Conservation (phyloP, 2,113 vertebrate species). For the Phaethornis superciliosus region DNA sequence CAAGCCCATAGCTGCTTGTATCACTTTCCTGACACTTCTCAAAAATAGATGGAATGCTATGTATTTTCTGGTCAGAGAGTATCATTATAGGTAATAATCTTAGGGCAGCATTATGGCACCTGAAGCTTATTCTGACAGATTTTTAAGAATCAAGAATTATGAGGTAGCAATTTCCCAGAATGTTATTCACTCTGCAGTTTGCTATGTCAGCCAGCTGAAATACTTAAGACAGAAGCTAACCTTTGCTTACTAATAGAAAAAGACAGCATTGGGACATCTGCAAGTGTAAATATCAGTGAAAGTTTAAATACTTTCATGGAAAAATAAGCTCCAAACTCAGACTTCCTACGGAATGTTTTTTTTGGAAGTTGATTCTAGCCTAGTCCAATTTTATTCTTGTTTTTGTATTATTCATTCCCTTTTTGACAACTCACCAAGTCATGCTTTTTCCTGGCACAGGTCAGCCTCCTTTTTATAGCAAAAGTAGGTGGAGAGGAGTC, state of each 20-base stretch:
- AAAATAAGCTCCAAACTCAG: not conserved
- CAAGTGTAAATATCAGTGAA: not conserved
- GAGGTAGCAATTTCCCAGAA: not conserved
- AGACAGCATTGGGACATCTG: not conserved
- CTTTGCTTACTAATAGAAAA: not conserved
- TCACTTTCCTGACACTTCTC: not conserved
- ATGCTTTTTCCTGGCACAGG: not conserved
- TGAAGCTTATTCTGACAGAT: not conserved
- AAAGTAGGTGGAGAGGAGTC: not conserved
- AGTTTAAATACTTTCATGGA: not conserved
- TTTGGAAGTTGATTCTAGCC: not conserved
- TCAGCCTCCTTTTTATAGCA: not conserved
- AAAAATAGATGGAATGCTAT: not conserved
- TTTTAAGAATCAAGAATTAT: not conserved
- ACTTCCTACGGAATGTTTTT: not conserved
- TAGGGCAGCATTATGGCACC: not conserved
- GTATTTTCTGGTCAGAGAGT: not conserved
- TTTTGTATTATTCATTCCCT: constrained; percentile 5
- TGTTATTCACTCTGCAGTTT: not conserved
- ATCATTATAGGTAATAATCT: not conserved
- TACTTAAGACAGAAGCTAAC: not conserved
- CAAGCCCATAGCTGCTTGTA: not conserved
- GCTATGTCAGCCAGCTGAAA: not conserved
- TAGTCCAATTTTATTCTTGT: not conserved
- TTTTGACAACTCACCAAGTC: not conserved